A percentile compares a stretch with the other conserved stretches of the same genome.
These are phyloP conservation scores for Ecliptopera silaceata DNA, from an alignment of 2,888 invertebrate genomes.

Conservation along the genomic window DNA sequence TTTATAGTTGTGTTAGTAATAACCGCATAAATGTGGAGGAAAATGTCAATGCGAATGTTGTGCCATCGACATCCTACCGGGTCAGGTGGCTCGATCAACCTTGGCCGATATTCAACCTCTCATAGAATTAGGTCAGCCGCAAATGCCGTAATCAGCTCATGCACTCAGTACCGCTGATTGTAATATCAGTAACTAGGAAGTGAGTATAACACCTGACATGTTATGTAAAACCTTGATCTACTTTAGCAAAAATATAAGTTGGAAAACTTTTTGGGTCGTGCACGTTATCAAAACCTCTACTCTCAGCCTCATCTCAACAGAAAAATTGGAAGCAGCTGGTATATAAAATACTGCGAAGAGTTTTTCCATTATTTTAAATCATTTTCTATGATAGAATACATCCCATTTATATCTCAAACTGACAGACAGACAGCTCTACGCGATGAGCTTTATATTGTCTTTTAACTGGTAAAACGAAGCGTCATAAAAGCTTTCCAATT, in stretches of 20 bases:
- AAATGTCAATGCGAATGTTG: conserved; percentile 38
- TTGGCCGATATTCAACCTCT: conserved; percentile 59
- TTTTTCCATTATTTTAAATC: neutral
- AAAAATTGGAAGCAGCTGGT: neutral
- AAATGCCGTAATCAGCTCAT: conserved; percentile 44
- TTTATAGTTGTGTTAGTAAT: conserved; percentile 13
- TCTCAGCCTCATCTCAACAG: neutral
- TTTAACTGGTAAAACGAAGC: conserved; percentile 33
- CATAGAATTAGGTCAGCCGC: conserved; percentile 51
- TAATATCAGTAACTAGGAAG: conserved; percentile 46
- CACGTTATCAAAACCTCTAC: neutral
- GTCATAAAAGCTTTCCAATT: conserved; percentile 38
- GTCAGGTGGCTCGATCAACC: conserved; percentile 55
- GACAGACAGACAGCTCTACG: conserved; percentile 22
- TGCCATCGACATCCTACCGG: conserved; percentile 39
- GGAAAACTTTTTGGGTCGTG: too few species aligned
- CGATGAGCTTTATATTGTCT: conserved; percentile 30
- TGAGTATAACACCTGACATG: neutral
- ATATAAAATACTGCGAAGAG: neutral
- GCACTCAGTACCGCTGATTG: conserved; percentile 41
- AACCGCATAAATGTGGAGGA: conserved; percentile 32
- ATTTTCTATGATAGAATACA: conserved; percentile 12
- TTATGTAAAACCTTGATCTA: conserved; percentile 44
- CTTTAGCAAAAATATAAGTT: conserved; percentile 26
- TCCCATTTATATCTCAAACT: conserved; percentile 19